Evolutionary conservation across 2,797 vertebrate species (phyloP), one percentile per base, ranked within the genome.

Genomic region (Hoplostethus mediterraneus): DNA sequence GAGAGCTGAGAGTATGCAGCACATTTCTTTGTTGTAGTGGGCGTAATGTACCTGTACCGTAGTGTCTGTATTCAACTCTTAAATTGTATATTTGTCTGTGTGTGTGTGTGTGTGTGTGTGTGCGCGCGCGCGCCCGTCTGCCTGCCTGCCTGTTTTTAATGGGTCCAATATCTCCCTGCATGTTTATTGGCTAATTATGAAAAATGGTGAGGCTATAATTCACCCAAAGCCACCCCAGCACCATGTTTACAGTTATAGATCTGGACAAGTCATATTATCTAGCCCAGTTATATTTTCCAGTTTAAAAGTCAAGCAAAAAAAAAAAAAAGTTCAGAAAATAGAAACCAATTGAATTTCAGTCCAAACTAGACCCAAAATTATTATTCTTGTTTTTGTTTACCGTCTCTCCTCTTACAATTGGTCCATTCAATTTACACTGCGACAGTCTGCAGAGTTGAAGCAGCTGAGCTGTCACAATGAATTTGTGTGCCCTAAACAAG

Each of bases 171-270:
- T 91, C 82, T 85, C 67, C 67, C 79, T 92, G 91, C 89, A 90
- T 91, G 85, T 92, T 90, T 89, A 93, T 91, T 91, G 84, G 79
- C 84, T 91, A 90, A 94, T 93, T 92, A 90, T 92, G 86, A 93
- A 90, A 90, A 93, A 93, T 88, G 73, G 62, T 54, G 48, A 73
- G 64, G 73, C 72, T 73, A 65, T 82, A 79, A 79, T 82, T 87
- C 73, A 80, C 73, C 81, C 61, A 63, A 71, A 85, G 74, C 78
- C 71, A 61, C 56, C 72, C 16, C 42, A 44, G 36, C 71, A 67
- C 70, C 36, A 14, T 73, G 66, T 57, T 63, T 57, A 51, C 25
- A 47, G 48, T 81, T 60, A 80, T 63, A 58, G 51, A 75, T 82
- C 82, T 49, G 67, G 69, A 73, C 72, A 77, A 85, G 60, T 82